Evolutionary conservation across 64 coral and sea anemone species (phyloP), one percentile per base, ranked within the genome.

Genomic region (Pocillopora verrucosa): DNA sequence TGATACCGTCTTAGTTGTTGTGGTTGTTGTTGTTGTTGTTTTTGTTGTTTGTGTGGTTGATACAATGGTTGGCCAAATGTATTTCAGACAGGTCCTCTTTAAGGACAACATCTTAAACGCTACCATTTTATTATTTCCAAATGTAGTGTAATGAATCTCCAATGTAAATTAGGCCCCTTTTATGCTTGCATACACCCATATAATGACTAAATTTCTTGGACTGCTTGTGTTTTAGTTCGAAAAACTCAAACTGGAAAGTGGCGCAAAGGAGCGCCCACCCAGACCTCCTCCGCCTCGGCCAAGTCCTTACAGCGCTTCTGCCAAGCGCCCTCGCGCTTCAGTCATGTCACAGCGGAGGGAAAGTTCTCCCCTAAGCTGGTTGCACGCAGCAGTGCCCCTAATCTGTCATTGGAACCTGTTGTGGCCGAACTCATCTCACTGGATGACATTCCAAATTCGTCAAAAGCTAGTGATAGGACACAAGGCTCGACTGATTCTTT

Each of bases 281-380:
- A 84, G 90, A 19, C 90, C 90, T 3, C 90, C 90, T 58, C 90
- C 90, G 35, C 86, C 83, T 9, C 83, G 83, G 16, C 72, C 75
- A 10, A 76, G 74, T 34, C 37, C 72, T 61, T 73, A 72, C 65
- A 11, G 67, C 22, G 64, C 74, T 12, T 86, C 70, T 38, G 80
- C 67, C 16, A 59, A 65, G 41, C 90, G 90, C 13, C 67, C 79
- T 10, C 82, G 90, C 59, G 79, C 90, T 9, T 76, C 67, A 13
- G 90, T 83, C 0, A 72, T 92, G 15, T 92, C 90, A n/a, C 76
- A 38, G 73, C 65, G 59, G 76, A 74, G 11, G 80, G 81, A 34
- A 19, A 61, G 51, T 88, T 51, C 56, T 75, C 67, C 1, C 82
- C 59, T 15, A 56, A 87, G 19, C 26, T 92, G 15, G 6, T 36